These are phyloP conservation scores for Sphenodon punctatus DNA, from an alignment of 2,797 vertebrate genomes.

Conservation along the genomic window DNA sequence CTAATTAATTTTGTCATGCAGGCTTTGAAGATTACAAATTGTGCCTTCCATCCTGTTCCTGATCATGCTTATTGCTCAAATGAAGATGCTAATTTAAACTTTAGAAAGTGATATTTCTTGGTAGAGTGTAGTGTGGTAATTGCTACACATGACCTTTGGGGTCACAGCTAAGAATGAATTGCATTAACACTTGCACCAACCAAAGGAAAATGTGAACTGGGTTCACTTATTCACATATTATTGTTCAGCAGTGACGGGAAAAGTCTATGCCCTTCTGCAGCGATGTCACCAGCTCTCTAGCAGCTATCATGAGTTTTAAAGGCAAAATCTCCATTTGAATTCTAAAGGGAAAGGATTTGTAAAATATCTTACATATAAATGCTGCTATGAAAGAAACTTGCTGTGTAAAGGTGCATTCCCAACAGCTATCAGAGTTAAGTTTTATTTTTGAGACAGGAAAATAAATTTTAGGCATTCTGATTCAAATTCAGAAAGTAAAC, in stretches of 20 bases:
- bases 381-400: not conserved
- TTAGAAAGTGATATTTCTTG: not conserved
- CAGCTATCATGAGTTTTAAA: not conserved
- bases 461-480: not conserved
- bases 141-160: not conserved
- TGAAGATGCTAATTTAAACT: not conserved
- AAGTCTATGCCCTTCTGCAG: not conserved
- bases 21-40: not conserved
- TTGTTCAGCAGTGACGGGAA: not conserved
- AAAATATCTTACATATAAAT: not conserved
- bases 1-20: conserved; percentile 32
- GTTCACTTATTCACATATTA: not conserved
- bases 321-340: not conserved
- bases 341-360: not conserved
- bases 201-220: not conserved
- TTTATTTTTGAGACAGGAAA: not conserved
- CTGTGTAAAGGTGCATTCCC: not conserved
- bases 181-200: not conserved
- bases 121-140: not conserved
- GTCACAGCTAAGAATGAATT: not conserved
- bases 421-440: not conserved
- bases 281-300: not conserved
- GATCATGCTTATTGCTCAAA: not conserved
- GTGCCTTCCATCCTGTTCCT: not conserved
- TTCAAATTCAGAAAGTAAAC: not conserved